Conservation (phyloP, 2,888 invertebrate genomes). For the Atherix ibis region DNA sequence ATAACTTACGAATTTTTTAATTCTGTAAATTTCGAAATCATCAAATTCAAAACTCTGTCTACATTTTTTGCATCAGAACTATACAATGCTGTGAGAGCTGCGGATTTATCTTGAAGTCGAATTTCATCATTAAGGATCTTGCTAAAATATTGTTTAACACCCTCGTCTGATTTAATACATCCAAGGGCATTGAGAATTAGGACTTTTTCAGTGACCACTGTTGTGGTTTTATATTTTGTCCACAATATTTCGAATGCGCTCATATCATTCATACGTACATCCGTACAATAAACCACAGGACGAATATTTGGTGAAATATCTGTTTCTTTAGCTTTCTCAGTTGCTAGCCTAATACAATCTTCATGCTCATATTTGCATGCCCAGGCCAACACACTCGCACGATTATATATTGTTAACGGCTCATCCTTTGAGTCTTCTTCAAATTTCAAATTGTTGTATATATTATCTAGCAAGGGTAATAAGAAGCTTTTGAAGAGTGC, state of each 20-base stretch:
- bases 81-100: constrained; percentile 31
- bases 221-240: constrained; percentile 39
- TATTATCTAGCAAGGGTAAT: constrained; percentile 31
- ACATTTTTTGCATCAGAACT: constrained; percentile 39
- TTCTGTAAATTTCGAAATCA: constrained; percentile 21
- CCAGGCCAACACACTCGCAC: constrained; percentile 41
- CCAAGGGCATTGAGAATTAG: constrained; percentile 49
- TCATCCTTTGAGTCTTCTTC: constrained; percentile 28
- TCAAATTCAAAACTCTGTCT: constrained; percentile 37
- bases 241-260: constrained; percentile 50
- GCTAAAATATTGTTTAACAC: constrained; percentile 37
- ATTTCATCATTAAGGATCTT: constrained; percentile 32
- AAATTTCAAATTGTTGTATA: constrained; percentile 38
- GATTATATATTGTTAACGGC: constrained; percentile 41
- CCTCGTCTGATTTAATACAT: constrained; percentile 40
- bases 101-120: constrained; percentile 26
- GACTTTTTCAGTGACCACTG: constrained; percentile 52
- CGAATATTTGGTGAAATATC: constrained; percentile 40
- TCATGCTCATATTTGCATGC: constrained; percentile 46
- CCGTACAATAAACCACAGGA: constrained; percentile 58
- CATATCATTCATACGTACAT: constrained; percentile 44
- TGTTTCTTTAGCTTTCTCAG: constrained; percentile 24
- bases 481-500: constrained; percentile 29
- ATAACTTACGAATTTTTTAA: constrained; percentile 6
- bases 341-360: constrained; percentile 39